Evolutionary conservation across 2,113 vertebrate genomes (phyloP).

Genomic region (Corvus moneduloides): DNA sequence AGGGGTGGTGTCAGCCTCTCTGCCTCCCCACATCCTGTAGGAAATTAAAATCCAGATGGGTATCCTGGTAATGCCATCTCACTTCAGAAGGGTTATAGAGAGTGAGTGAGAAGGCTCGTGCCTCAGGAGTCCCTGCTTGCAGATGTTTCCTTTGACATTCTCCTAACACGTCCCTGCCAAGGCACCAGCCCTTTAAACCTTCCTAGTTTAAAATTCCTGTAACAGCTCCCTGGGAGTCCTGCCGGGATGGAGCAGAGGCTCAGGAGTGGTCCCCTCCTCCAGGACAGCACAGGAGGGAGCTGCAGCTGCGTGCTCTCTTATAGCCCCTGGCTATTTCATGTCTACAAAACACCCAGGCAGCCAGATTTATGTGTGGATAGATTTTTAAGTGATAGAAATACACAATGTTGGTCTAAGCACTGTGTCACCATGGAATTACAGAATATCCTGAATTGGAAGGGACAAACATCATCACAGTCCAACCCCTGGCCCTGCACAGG

Average conservation of each 20-base stretch:
- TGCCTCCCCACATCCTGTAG: accelerated
- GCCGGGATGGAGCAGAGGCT: neutral
- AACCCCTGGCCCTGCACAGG: neutral
- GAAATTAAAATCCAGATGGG: neutral
- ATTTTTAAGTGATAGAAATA: neutral
- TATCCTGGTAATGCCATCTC: neutral
- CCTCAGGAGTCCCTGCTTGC: neutral
- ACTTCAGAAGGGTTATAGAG: neutral
- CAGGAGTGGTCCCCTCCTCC: neutral
- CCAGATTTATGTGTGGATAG: neutral
- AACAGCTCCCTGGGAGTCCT: neutral
- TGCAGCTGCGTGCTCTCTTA: neutral
- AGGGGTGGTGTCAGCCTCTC: accelerated
- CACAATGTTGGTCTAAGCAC: accelerated
- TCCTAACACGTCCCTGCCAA: neutral
- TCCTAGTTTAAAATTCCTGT: neutral
- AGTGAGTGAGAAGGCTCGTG: accelerated
- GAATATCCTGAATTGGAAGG: neutral
- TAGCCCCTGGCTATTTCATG: neutral
- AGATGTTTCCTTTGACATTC: neutral
- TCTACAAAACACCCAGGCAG: neutral
- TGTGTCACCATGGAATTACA: neutral
- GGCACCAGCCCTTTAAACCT: neutral
- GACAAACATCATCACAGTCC: neutral
- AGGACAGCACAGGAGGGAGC: neutral